phyloP scores from a whole-genome alignment of 2,113 vertebrate genomes.

The Plecturocebus donacophilus region DNA sequence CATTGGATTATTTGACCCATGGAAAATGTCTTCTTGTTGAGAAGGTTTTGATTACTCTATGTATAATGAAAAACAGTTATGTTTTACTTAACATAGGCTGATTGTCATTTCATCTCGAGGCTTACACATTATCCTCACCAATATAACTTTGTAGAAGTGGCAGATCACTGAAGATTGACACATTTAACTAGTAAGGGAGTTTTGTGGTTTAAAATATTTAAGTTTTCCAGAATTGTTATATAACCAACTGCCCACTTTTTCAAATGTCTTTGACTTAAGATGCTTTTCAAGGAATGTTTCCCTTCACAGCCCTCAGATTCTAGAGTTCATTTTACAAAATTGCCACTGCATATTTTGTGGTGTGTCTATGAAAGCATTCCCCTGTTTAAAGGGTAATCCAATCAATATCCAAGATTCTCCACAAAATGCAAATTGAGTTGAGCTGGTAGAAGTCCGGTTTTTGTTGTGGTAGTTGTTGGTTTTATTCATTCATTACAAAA shows the following conservation, averaged over 20 bases:
- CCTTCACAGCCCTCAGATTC: neutral
- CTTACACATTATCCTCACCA: neutral
- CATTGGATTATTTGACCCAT: neutral
- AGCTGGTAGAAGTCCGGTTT: neutral
- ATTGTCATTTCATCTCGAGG: too few species aligned
- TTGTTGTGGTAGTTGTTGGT: neutral
- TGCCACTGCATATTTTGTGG: too few species aligned
- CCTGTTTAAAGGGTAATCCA: too few species aligned
- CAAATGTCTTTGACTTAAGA: neutral
- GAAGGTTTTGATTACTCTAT: neutral
- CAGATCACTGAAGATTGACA: neutral
- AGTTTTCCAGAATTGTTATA: neutral
- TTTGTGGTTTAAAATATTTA: neutral
- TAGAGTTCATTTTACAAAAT: neutral
- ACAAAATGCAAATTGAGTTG: neutral
- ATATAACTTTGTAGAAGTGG: neutral
- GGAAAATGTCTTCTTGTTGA: neutral
- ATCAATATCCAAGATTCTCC: too few species aligned
- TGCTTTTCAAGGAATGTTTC: neutral
- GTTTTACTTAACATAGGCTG: neutral
- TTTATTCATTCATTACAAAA: neutral
- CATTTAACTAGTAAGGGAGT: neutral
- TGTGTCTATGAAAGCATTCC: neutral
- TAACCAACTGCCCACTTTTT: neutral
- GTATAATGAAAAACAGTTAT: neutral